phyloP scores from a whole-genome alignment of 2,888 invertebrate genomes.

The Biston betularia region DNA sequence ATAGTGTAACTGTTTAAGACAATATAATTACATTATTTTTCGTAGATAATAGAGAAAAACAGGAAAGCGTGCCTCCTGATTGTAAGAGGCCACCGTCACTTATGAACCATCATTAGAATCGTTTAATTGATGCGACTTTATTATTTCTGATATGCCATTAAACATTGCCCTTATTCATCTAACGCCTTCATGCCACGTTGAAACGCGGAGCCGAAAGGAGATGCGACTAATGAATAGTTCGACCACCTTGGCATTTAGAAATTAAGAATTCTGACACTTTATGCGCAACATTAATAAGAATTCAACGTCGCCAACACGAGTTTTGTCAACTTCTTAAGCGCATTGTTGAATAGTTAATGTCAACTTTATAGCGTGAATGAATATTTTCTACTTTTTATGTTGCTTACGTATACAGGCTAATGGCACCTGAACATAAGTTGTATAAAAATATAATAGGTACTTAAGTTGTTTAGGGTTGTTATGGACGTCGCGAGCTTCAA shows the following conservation, averaged over 20 bases:
- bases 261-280: conserved; percentile 35
- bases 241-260: conserved; percentile 45
- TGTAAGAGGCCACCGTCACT: too few relatives aligned
- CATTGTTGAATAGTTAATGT: conserved; percentile 1
- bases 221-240: conserved; percentile 31
- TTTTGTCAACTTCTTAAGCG: conserved; percentile 17
- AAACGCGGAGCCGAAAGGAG: conserved; percentile 27
- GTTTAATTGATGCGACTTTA: background rate
- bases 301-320: conserved; percentile 16
- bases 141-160: background rate
- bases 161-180: conserved; percentile 5
- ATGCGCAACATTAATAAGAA: conserved; percentile 34
- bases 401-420: background rate
- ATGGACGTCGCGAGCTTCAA: too few relatives aligned
- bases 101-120: too few relatives aligned
- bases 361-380: conserved; percentile 1
- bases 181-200: conserved; percentile 3
- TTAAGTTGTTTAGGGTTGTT: too few relatives aligned
- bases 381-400: background rate
- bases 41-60: too few relatives aligned
- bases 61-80: too few relatives aligned
- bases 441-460: too few relatives aligned
- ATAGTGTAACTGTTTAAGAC: too few relatives aligned
- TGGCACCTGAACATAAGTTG: background rate
- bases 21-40: too few relatives aligned